Evolutionary conservation across 2,113 vertebrate genomes (phyloP).

Genomic region (Caloenas nicobarica): DNA sequence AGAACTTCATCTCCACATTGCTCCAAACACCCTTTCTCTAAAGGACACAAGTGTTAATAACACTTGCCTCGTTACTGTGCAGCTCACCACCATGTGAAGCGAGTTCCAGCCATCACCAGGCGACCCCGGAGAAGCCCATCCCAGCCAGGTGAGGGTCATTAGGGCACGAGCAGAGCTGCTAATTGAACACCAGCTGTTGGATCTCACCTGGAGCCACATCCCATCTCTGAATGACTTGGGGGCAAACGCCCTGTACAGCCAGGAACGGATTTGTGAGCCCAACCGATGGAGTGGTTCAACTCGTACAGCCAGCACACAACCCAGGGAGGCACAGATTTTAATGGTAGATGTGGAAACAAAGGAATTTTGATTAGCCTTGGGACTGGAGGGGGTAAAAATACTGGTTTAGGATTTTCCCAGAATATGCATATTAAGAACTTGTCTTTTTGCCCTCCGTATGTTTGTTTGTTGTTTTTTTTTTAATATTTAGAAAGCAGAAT

Average conservation of each 20-base stretch:
- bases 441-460: slow-evolving; percentile 64
- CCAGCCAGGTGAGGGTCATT: not conserved
- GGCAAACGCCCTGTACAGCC: not conserved
- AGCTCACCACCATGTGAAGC: not conserved
- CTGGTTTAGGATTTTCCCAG: slow-evolving; percentile 61
- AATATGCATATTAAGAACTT: slow-evolving; percentile 59
- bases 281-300: slow-evolving; percentile 34
- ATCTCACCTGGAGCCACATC: not conserved
- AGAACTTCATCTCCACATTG: rapidly evolving
- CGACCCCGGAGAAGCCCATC: not conserved
- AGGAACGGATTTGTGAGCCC: not conserved
- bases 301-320: slow-evolving; percentile 47
- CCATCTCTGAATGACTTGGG: not conserved
- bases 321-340: slow-evolving; percentile 50
- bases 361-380: slow-evolving; percentile 61
- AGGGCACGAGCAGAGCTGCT: not conserved
- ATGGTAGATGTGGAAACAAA: slow-evolving; percentile 57
- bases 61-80: not conserved
- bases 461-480: slow-evolving; percentile 43
- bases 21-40: not conserved
- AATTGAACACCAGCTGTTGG: not conserved
- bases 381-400: slow-evolving; percentile 52
- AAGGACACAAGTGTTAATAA: not conserved
- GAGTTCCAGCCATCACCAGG: not conserved
- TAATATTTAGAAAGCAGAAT: slow-evolving; percentile 64